Conservation (phyloP, 2,888 invertebrate genomes). For the Habrosyne pyritoides region DNA sequence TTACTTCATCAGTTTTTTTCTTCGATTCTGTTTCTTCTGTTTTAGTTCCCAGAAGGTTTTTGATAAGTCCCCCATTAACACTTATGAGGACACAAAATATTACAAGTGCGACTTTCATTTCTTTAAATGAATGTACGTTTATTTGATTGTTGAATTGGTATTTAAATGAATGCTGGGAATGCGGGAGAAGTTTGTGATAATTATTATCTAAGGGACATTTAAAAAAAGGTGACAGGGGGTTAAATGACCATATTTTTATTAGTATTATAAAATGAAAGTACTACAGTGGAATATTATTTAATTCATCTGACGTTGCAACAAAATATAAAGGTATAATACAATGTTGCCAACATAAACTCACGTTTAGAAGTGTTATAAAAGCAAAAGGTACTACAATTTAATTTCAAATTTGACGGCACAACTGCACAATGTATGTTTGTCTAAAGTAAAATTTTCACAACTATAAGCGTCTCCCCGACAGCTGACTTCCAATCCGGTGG, state of each 20-base stretch:
- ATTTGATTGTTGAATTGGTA: neutral
- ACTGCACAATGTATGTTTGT: no score
- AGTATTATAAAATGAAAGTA: no score
- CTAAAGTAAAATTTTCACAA: no score
- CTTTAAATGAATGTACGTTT: neutral
- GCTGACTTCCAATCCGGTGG: no score
- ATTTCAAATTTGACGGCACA: no score
- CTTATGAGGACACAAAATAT: neutral
- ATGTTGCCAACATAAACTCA: no score
- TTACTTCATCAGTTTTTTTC: neutral
- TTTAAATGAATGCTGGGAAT: neutral
- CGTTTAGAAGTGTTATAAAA: no score
- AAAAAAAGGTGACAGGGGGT: neutral
- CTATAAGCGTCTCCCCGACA: no score
- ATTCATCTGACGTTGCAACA: no score
- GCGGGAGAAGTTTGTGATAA: neutral
- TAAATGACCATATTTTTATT: neutral
- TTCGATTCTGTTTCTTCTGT: neutral
- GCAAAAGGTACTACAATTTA: no score
- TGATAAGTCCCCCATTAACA: conserved; percentile 1
- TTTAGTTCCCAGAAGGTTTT: neutral
- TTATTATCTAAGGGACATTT: neutral
- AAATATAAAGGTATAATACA: no score
- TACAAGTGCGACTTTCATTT: neutral
- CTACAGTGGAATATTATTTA: no score